Conservation (phyloP, 1,140 invertebrate genomes). For the Neodiprion lecontei region DNA sequence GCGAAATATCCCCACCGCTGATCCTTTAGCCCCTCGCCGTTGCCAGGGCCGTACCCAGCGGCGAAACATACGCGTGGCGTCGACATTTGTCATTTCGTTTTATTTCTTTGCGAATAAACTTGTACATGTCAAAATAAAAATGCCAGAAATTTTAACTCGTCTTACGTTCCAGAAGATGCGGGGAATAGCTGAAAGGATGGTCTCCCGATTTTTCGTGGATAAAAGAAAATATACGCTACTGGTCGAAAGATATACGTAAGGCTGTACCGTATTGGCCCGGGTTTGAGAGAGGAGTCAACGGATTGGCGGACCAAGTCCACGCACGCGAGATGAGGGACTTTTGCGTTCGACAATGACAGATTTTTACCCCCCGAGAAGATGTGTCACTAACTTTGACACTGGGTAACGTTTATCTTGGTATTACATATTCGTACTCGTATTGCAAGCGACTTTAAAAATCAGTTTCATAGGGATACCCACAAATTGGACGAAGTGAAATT, state of each 20-base stretch:
- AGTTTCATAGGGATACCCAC: too few species aligned
- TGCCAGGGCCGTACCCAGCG: not conserved
- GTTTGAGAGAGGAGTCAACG: not conserved
- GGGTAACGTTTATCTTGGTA: too few species aligned
- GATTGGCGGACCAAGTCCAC: not conserved
- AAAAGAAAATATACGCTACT: not conserved
- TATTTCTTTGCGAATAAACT: too few species aligned
- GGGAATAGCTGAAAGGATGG: too few species aligned
- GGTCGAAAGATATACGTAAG: not conserved
- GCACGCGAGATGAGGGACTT: not conserved
- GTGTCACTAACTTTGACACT: not conserved
- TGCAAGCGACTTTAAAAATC: too few species aligned
- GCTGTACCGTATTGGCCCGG: not conserved
- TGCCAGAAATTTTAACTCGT: too few species aligned
- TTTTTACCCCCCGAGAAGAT: not conserved
- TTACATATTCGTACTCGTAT: too few species aligned
- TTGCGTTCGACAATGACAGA: not conserved
- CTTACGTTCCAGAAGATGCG: too few species aligned
- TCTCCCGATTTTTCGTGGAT: too few species aligned
- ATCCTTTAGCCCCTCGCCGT: not conserved
- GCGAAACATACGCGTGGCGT: not conserved
- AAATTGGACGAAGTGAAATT: too few species aligned
- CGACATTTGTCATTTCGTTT: not conserved
- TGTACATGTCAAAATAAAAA: too few species aligned
- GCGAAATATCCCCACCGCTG: slow-evolving; percentile 4